Base-by-base conservation (phyloP, 2,797 vertebrate genomes). In the Scarus forsteni region DNA sequence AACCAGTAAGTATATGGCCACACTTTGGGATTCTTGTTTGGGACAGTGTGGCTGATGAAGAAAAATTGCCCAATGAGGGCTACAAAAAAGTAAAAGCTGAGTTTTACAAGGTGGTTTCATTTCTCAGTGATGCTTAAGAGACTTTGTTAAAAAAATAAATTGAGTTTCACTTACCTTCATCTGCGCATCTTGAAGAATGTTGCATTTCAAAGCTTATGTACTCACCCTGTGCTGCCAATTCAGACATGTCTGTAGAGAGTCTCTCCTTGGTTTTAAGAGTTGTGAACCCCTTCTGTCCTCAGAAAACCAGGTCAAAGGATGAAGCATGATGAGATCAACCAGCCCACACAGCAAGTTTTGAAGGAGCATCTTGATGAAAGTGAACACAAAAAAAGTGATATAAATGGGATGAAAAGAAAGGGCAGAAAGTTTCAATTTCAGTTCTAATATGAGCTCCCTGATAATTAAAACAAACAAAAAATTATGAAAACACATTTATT, bases 171-270 rank as follows among this genome's bases (percentile, higher is more conserved):
- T 8, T 6, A 40, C 38, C n/a, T 55, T 40, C 10, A 55, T n/a
- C n/a, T 11, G 10, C 16, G 36, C n/a, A 55, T 35, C 10, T 16
- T 40, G n/a, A 18, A 55, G n/a, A 15, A 40, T 8, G 11, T 4
- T 18, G 53, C 2, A 40, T 50, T 5, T 1, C 13, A 8, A 12
- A 19, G 11, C 14, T 16, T 42, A 35, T 39, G 19, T 36, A 60
- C 75, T 75, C 42, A 75, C 75, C 16, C 56, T 48, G 27, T 16
- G 51, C 8, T 43, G 19, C 49, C 57, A 60, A 46, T 59, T 48
- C 43, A 48, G 43, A 59, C 1, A 8, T 27, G 27, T 18, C 9
- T 60, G 36, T 11, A 45, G 38, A 19, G 19, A 60, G 19, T 57
- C 52, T 10, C 35, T 34, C 51, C n/a, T 54, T 56, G 18, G 60